Evolutionary conservation across 1,140 invertebrate genomes (phyloP), one percentile per base, ranked within the genome.

Genomic region (Rhizoglyphus robini): DNA sequence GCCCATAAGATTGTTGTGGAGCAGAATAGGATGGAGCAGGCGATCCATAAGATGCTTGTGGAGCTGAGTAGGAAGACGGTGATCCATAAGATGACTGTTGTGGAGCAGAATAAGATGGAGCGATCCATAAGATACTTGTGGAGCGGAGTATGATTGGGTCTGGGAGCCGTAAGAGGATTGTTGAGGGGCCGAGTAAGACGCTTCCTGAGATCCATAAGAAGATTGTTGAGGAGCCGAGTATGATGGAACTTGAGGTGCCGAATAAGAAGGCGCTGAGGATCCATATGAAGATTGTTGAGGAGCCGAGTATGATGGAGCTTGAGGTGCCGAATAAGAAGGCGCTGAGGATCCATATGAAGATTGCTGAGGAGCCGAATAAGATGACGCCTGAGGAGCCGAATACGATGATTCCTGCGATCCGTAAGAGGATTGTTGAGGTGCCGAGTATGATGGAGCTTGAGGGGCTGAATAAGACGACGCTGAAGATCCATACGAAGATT

Each of bases 391-490:
- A n/a, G 15, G 27, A 1, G 30, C 29, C n/a, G 58, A 27, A 1
- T 41, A 2, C 29, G 58, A 2, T 3, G 58, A 18, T 2, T 29
- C 15, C 30, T 29, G 58, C 1, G 58, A 18, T n/a, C n/a, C n/a
- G n/a, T 29, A 32, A n/a, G 58, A 18, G 29, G 58, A 1, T 27
- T 15, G 47, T 32, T 13, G 8, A 31, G 63, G 63, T 30, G 54
- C 51, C 4, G 48, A 30, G 31, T 65, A 65, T 27, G 65, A 18
- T 41, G 64, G 64, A 46, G 64, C 64, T n/a, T n/a, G n/a, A 15
- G 63, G 63, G n/a, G n/a, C n/a, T n/a, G n/a, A n/a, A n/a, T 57
- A 57, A 13, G 54, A 11, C 23, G 59, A 11, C 2, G 54, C 15
- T 8, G 5, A 30, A 11, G 49, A 8, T 23, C 13, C 5, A 8